Base-by-base conservation (phyloP, 2,113 vertebrate species). In the Brachyhypopomus gauderio region DNA sequence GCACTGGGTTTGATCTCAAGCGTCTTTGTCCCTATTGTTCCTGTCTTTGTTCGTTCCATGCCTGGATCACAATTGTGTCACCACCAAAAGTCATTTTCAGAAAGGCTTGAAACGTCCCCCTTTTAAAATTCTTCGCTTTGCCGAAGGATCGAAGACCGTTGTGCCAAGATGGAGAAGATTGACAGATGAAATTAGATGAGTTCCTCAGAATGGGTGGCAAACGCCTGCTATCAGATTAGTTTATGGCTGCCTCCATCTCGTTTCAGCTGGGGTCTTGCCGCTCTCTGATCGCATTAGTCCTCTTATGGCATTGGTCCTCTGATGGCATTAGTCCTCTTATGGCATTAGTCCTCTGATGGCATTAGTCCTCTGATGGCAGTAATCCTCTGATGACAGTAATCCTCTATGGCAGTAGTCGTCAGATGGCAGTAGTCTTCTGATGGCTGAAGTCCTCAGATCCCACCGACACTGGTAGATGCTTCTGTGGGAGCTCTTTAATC, bases 121-220 rank as follows among this genome's bases (percentile, higher is more conserved):
- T 48, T 25, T 25, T 12, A 2, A n/a, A 34, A 17, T 16, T 55
- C 41, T n/a, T 59, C 41, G 22, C 60, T n/a, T 41, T n/a, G 1
- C 11, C 64, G 25, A 30, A 58, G 74, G 55, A 58, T 62, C 19
- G 59, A 59, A 23, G 77, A 45, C 25, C 74, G 60, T 77, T 52
- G 75, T 59, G 71, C 76, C 83, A 83, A 78, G 77, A 81, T 62
- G 58, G 60, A 78, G 36, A 45, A 80, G 73, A 82, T 86, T 73
- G 67, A 82, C 75, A 79, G 74, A 84, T 83, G 75, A 82, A 86
- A 75, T 75, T 3, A 86, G 75, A 86, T 75, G 80, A 75, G 75
- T 80, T 83, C 41, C 78, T 73, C 73, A 63, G 66, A 72, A 83
- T 3, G 48, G 72, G 30, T 69, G 72, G 58, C 77, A 79, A 55